A percentile compares a stretch with the other conserved stretches of the same genome.
These are phyloP conservation scores for Gymnocypris eckloni DNA, from an alignment of 2,797 vertebrate genomes.

Conservation along the genomic window DNA sequence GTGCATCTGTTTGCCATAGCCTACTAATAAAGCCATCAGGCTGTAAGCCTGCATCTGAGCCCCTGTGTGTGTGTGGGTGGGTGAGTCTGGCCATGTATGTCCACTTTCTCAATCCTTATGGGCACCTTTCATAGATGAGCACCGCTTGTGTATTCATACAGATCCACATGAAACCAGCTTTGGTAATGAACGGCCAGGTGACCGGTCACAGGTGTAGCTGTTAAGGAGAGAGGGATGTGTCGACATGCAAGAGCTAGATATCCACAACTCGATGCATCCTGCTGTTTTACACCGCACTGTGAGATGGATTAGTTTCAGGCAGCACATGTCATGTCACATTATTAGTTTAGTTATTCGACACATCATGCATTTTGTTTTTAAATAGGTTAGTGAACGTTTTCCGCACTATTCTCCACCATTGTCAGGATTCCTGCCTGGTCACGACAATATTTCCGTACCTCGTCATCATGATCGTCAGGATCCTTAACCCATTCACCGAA, in stretches of 20 bases:
- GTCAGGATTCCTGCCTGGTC: constrained; percentile 53
- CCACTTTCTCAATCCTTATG: neutral
- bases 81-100: constrained; percentile 20
- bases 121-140: constrained; percentile 16
- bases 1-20: constrained; percentile 41
- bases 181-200: constrained; percentile 2
- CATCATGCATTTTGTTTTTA: neutral
- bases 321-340: constrained; percentile 3
- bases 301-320: neutral
- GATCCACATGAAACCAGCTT: neutral
- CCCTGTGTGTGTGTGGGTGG: neutral
- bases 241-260: constrained; percentile 21
- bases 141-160: constrained; percentile 9
- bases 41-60: constrained; percentile 15
- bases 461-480: constrained; percentile 59
- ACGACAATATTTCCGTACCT: constrained; percentile 62
- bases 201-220: constrained; percentile 46
- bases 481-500: constrained; percentile 59
- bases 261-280: neutral
- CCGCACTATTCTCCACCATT: neutral
- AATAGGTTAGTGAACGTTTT: neutral
- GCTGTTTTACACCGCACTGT: constrained; percentile 6
- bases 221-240: constrained; percentile 46
- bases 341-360: neutral
- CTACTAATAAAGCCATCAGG: constrained; percentile 19